Percentiles rank a stretch among this genome's conserved stretches.
These are phyloP conservation scores for Xyrauchen texanus DNA, from an alignment of 2,113 vertebrate species.

Conservation along the genomic window DNA sequence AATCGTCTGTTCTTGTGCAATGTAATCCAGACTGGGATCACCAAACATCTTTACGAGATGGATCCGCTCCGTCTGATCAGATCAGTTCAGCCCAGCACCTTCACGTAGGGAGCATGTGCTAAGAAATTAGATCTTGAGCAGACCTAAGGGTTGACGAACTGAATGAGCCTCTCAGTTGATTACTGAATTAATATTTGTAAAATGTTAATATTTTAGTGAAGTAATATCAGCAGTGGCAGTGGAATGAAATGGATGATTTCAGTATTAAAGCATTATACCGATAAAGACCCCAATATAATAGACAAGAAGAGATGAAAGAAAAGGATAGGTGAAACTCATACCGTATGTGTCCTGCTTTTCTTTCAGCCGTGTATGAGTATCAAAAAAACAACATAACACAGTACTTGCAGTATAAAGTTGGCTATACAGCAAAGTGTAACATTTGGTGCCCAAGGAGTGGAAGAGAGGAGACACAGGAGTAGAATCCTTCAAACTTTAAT, in stretches of 20 bases:
- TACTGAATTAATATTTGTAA: neutral
- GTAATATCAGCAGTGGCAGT: neutral
- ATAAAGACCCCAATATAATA: too few relatives aligned
- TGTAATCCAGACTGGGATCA: conserved; percentile 12
- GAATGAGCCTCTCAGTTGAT: neutral
- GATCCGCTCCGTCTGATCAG: neutral
- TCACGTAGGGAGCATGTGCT: neutral
- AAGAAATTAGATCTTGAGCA: neutral
- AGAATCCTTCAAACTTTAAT: too few relatives aligned
- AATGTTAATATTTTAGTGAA: neutral
- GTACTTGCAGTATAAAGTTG: too few relatives aligned
- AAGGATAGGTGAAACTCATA: too few relatives aligned
- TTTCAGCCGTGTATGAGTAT: too few relatives aligned
- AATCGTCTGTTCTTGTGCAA: conserved; percentile 8
- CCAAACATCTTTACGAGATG: conserved; percentile 1
- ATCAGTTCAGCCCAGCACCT: neutral
- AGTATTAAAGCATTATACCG: too few relatives aligned
- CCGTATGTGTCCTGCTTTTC: too few relatives aligned
- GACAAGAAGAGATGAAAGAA: too few relatives aligned
- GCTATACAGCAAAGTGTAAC: too few relatives aligned
- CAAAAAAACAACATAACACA: too few relatives aligned
- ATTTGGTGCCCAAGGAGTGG: too few relatives aligned
- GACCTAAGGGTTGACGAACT: neutral
- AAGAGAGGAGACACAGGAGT: too few relatives aligned
- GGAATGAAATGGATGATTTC: neutral